Evolutionary conservation across 2,113 vertebrate species (phyloP), one percentile per base, ranked within the genome.

Genomic region (Chrysochloris asiatica): DNA sequence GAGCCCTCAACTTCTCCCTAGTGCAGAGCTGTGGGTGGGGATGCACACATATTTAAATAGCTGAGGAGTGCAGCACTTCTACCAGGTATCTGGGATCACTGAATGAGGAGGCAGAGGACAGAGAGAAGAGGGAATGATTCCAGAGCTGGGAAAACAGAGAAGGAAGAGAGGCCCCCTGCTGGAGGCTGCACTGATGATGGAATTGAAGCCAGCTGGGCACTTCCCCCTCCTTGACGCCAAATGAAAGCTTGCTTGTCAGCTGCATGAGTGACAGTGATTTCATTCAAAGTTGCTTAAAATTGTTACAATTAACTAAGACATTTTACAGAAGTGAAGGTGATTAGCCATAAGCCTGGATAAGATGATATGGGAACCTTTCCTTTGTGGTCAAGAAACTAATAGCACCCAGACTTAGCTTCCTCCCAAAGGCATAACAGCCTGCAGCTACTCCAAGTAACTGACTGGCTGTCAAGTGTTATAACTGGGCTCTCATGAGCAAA

Each of bases 21-120:
- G 30, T 3, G 50, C 30, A n/a, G 2, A 16, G 43, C 14, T n/a
- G 8, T 0, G 0, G 33, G 38, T n/a, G 8, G 45, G 22, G 33
- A n/a, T 7, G 43, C 50, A 17, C 24, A 54, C 56, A 19, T 26
- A 36, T 48, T 73, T 24, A 26, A 36, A 61, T 1, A 43, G 26
- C 2, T 30, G 2, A 43, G 63, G 59, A 47, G 21, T 38, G 38
- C 19, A 56, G 45, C 71, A 76, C 36, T n/a, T 41, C 50, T 54
- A 41, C 28, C 2, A 1, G 30, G 21, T 19, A 22, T 48, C 83
- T 16, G 13, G 26, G 45, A 48, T 13, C 3, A 47, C 38, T 77
- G 45, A 45, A 5, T 6, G 38, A n/a, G 4, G 30, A 75, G 36
- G 19, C 17, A 38, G 56, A 71, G 33, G n/a, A 4, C 22, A 13